Percentiles rank a stretch among this genome's conserved stretches.
phyloP scores from a whole-genome alignment of 2,113 vertebrate genomes.

The Falcunculus frontatus region DNA sequence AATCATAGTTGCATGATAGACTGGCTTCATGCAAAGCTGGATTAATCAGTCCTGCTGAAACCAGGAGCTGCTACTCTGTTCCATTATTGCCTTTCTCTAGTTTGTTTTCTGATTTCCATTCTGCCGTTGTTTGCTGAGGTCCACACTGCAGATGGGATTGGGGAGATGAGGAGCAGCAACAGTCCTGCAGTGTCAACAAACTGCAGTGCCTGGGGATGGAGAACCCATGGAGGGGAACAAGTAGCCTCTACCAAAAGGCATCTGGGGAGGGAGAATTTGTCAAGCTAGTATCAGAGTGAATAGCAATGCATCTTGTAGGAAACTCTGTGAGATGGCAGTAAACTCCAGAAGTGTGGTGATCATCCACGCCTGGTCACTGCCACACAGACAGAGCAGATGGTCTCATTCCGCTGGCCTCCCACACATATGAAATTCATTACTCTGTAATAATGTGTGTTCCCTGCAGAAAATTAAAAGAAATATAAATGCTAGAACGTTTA shows the following conservation, averaged over 20 bases:
- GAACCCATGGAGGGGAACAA: not conserved
- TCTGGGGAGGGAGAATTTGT: fast-evolving
- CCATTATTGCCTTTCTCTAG: not conserved
- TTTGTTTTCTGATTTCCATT: not conserved
- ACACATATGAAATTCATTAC: not conserved
- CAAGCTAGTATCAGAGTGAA: not conserved
- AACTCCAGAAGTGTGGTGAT: not conserved
- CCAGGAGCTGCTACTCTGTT: not conserved
- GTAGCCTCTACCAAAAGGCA: not conserved
- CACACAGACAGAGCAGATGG: not conserved
- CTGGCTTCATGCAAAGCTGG: not conserved
- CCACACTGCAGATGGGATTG: not conserved
- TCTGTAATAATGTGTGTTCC: not conserved
- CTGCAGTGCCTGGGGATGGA: not conserved
- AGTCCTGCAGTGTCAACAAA: not conserved
- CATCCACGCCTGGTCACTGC: not conserved
- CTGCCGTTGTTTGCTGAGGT: not conserved
- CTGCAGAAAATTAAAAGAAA: not conserved
- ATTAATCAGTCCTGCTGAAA: not conserved
- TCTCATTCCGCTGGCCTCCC: not conserved
- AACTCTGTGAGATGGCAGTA: not conserved
- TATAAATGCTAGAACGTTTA: not conserved
- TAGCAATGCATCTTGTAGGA: not conserved
- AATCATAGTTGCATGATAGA: not conserved
- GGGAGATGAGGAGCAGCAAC: not conserved